Conservation (phyloP, 92 coral and sea anemone species). For the Parazoanthus darwini region DNA sequence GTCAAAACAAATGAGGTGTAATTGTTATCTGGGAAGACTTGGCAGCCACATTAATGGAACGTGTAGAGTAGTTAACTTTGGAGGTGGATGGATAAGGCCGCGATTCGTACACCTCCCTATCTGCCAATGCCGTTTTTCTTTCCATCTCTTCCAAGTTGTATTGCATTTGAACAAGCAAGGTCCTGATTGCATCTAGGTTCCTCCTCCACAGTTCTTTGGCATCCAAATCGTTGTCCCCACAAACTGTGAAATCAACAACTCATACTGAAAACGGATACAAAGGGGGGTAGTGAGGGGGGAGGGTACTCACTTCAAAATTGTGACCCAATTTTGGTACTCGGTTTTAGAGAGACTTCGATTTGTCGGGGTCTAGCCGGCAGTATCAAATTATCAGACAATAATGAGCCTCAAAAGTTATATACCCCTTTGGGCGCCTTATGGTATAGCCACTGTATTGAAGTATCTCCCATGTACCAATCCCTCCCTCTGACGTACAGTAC, state of each 20-base stretch:
- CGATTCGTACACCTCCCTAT: neutral
- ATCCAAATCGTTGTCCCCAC: neutral
- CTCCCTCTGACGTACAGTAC: no score
- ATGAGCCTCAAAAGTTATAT: no score
- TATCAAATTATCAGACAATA: no score
- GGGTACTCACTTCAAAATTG: no score
- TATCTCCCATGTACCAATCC: no score
- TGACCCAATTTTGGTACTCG: no score
- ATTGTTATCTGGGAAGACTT: neutral
- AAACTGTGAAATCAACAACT: neutral
- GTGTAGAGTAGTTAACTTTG: neutral
- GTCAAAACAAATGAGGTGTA: neutral
- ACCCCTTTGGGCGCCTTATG: no score
- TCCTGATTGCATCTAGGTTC: neutral
- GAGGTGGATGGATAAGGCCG: neutral
- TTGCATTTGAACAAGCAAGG: neutral
- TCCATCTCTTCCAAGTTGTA: neutral
- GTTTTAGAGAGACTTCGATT: no score
- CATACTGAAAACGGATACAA: no score
- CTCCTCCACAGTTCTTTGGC: neutral
- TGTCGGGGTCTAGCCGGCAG: no score
- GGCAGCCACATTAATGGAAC: neutral
- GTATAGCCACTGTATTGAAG: no score
- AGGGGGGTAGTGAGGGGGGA: no score
- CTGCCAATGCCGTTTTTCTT: neutral